These are phyloP conservation scores for Zaprionus inermis DNA, from an alignment of 1,140 invertebrate genomes.

Conservation along the genomic window DNA sequence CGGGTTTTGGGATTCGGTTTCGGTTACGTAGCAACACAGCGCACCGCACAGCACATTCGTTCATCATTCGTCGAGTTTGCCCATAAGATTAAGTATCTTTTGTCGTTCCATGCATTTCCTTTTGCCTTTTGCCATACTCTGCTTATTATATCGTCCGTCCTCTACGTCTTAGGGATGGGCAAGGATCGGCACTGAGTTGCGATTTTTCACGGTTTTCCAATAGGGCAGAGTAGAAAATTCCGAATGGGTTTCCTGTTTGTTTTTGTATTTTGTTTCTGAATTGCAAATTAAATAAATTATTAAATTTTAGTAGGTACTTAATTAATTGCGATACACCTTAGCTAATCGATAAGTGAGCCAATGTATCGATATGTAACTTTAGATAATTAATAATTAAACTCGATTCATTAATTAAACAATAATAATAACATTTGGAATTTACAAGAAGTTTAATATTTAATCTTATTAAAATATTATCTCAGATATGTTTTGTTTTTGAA, in stretches of 20 bases:
- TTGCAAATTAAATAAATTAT: background rate
- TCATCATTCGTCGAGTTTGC: slow-evolving; percentile 80
- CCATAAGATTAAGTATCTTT: slow-evolving; percentile 82
- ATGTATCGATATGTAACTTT: too few species aligned
- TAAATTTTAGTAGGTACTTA: too few species aligned
- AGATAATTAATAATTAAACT: too few species aligned
- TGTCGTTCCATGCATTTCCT: slow-evolving; percentile 65
- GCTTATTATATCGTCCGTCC: slow-evolving; percentile 55
- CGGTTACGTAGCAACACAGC: slow-evolving; percentile 64
- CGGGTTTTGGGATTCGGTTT: slow-evolving; percentile 55
- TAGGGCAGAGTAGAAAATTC: background rate
- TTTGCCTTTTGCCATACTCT: slow-evolving; percentile 48
- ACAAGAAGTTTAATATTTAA: too few species aligned
- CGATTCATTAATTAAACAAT: too few species aligned
- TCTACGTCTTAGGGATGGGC: slow-evolving; percentile 50
- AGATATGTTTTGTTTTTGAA: too few species aligned
- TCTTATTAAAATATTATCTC: too few species aligned
- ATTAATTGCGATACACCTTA: too few species aligned
- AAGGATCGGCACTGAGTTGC: slow-evolving; percentile 33
- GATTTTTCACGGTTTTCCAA: slow-evolving; percentile 31
- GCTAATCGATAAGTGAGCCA: too few species aligned
- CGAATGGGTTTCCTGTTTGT: background rate
- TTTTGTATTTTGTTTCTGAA: background rate
- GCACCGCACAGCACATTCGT: slow-evolving; percentile 58
- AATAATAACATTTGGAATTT: too few species aligned